A percentile compares a stretch with the other conserved stretches of the same genome.
Evolutionary conservation across 2,113 vertebrate genomes (phyloP).

Genomic region (Ellobius talpinus): DNA sequence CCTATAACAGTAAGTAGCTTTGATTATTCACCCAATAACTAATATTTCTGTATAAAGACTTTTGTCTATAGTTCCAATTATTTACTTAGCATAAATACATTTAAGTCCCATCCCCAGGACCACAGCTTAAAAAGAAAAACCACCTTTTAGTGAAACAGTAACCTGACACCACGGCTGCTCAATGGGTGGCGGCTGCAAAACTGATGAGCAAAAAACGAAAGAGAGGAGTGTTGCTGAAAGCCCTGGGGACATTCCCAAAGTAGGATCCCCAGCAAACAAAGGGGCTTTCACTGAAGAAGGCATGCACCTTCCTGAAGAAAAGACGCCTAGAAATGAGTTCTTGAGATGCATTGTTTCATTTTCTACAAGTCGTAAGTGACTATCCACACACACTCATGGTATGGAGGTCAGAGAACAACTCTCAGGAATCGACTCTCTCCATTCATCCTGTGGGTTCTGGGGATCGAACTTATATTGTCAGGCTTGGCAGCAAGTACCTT

Average conservation of each 20-base stretch:
- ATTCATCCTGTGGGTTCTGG: not conserved
- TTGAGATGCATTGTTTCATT: not conserved
- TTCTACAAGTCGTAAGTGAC: not conserved
- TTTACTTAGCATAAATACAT: slow-evolving; percentile 30
- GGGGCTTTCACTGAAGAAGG: not conserved
- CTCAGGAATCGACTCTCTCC: not conserved
- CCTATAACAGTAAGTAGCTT: slow-evolving; percentile 4
- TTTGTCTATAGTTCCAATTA: slow-evolving; percentile 11
- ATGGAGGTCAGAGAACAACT: not conserved
- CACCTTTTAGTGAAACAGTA: not conserved
- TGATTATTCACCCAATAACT: not conserved
- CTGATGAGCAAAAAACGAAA: not conserved
- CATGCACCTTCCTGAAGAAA: too few species aligned
- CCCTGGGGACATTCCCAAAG: not conserved
- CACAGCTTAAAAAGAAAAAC: not conserved
- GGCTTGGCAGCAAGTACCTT: not conserved
- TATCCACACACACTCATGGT: not conserved
- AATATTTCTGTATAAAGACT: not conserved
- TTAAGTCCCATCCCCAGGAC: not conserved
- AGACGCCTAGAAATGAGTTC: not conserved
- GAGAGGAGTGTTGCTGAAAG: not conserved
- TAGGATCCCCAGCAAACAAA: not conserved
- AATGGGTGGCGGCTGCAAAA: not conserved
- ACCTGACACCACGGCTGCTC: not conserved
- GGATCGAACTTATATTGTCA: not conserved